phyloP scores from a whole-genome alignment of 2,113 vertebrate species.

The Centropristis striata region DNA sequence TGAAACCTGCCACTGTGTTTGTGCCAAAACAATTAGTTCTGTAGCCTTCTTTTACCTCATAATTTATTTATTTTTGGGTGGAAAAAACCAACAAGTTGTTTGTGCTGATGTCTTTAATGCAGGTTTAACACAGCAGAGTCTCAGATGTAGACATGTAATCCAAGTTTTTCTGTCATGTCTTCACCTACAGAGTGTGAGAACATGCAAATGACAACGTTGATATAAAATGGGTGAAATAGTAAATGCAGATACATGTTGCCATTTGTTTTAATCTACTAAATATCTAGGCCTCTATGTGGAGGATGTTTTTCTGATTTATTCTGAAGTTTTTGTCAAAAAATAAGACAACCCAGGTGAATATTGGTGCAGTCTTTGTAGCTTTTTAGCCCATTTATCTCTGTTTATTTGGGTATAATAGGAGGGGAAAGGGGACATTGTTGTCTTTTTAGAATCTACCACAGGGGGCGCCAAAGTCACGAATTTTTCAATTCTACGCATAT shows the following conservation, averaged over 20 bases:
- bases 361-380: too few relatives aligned
- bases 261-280: constrained; percentile 16
- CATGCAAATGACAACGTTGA: neutral
- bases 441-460: neutral
- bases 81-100: constrained; percentile 3
- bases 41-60: neutral
- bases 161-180: neutral
- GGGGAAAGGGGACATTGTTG: neutral
- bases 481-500: neutral
- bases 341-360: too few relatives aligned
- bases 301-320: neutral
- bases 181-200: neutral
- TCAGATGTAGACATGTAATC: neutral
- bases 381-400: neutral
- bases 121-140: constrained; percentile 3
- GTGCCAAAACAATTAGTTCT: neutral
- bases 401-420: neutral
- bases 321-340: neutral
- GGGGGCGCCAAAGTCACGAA: neutral
- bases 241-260: neutral
- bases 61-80: neutral
- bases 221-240: constrained; percentile 1
- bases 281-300: neutral
- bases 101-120: constrained; percentile 5
- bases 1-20: constrained; percentile 9